These are phyloP conservation scores for Dendrolimus kikuchii DNA, from an alignment of 1,140 invertebrate species.

Conservation along the genomic window DNA sequence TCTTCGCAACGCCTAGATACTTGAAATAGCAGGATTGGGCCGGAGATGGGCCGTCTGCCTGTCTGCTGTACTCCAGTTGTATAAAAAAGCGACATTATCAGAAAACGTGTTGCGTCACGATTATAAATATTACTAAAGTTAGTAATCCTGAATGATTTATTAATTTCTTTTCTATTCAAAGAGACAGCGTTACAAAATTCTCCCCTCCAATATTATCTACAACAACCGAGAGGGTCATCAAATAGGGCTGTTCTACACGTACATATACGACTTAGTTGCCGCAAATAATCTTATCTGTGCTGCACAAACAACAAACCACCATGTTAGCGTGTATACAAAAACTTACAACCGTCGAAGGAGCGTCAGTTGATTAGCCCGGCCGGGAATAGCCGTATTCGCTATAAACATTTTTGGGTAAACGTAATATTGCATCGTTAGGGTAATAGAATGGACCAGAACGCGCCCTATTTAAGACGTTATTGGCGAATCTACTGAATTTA, in stretches of 20 bases:
- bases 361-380: constrained; percentile 39
- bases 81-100: no score
- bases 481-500: constrained; percentile 14
- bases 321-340: constrained; percentile 20
- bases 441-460: constrained; percentile 35
- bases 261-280: constrained; percentile 6
- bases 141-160: no score
- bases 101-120: no score
- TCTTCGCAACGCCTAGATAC: no score
- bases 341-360: constrained; percentile 26
- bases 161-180: no score
- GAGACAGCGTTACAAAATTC: no score
- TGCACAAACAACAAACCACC: constrained; percentile 20
- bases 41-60: no score
- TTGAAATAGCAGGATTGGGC: no score
- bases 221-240: constrained; percentile 5
- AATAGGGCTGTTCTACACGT: background rate
- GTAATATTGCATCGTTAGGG: constrained; percentile 55
- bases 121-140: no score
- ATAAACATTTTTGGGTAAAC: constrained; percentile 60
- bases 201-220: no score
- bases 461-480: constrained; percentile 13
- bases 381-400: constrained; percentile 23
- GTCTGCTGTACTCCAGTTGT: no score
- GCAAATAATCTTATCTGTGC: constrained; percentile 19